Evolutionary conservation across 2,888 invertebrate genomes (phyloP).

Genomic region (Scaptodrosophila latifasciaeformis): DNA sequence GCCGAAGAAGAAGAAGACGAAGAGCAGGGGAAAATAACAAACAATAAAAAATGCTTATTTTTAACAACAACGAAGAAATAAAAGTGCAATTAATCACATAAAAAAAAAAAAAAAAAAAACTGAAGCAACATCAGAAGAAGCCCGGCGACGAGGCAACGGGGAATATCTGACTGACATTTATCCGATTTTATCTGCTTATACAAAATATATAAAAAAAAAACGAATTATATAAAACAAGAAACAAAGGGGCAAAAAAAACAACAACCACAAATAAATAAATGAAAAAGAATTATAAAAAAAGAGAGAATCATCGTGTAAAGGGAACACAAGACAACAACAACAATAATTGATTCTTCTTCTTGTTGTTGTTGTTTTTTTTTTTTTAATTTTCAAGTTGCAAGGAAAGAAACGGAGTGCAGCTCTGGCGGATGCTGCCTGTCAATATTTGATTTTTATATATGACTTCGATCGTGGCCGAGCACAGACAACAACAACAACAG

Average conservation of each 20-base stretch:
- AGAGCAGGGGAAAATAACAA: conserved; percentile 26
- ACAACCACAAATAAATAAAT: conserved; percentile 41
- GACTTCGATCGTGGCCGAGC: too few relatives aligned
- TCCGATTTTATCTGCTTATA: conserved; percentile 58
- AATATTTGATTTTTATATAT: conserved; percentile 62
- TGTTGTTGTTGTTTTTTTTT: too few relatives aligned
- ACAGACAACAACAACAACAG: too few relatives aligned
- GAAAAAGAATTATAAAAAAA: conserved; percentile 47
- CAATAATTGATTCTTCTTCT: too few relatives aligned
- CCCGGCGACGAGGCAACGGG: not conserved
- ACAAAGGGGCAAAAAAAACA: conserved; percentile 43
- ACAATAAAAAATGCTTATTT: not conserved
- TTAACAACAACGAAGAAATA: conserved; percentile 29
- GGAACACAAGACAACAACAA: too few relatives aligned
- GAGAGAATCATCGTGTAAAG: too few relatives aligned
- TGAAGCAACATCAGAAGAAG: not conserved
- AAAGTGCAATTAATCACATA: conserved; percentile 44
- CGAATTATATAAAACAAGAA: conserved; percentile 12
- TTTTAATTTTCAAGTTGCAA: too few relatives aligned
- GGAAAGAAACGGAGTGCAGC: too few relatives aligned
- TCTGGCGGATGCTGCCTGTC: conserved; percentile 51
- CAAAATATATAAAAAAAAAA: conserved; percentile 20
- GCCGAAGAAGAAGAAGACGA: conserved; percentile 29
- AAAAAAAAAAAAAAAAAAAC: too few relatives aligned
- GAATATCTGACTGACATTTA: conserved; percentile 51